Evolutionary conservation across 2,113 vertebrate species (phyloP).

Genomic region (Azemiops feae): DNA sequence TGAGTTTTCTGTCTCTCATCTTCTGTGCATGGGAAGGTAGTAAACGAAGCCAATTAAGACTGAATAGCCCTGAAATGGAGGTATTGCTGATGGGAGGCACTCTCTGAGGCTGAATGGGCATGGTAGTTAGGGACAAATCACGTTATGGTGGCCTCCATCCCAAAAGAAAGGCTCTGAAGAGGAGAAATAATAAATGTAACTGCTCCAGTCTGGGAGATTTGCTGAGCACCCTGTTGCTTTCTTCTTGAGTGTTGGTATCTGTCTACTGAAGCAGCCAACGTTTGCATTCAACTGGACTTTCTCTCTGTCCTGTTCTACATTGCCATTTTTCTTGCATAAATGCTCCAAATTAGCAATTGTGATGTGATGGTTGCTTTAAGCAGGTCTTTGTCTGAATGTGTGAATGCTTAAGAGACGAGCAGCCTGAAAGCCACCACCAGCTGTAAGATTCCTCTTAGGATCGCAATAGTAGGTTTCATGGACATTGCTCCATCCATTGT

Average conservation of each 20-base stretch:
- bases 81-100: neutral
- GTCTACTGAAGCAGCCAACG: neutral
- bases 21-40: neutral
- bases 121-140: neutral
- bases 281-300: neutral
- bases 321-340: neutral
- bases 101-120: neutral
- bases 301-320: neutral
- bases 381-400: neutral
- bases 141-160: neutral
- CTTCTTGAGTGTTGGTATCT: neutral
- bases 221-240: too few species aligned
- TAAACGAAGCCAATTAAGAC: neutral
- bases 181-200: neutral
- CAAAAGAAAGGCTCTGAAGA: neutral
- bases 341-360: neutral
- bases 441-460: neutral
- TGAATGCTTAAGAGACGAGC: neutral
- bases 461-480: neutral
- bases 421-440: neutral
- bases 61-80: neutral
- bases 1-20: neutral
- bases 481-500: neutral
- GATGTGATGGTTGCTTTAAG: neutral
- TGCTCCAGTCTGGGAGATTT: neutral